phyloP scores from a whole-genome alignment of 1,140 invertebrate species.

The Drosophila bocki region DNA sequence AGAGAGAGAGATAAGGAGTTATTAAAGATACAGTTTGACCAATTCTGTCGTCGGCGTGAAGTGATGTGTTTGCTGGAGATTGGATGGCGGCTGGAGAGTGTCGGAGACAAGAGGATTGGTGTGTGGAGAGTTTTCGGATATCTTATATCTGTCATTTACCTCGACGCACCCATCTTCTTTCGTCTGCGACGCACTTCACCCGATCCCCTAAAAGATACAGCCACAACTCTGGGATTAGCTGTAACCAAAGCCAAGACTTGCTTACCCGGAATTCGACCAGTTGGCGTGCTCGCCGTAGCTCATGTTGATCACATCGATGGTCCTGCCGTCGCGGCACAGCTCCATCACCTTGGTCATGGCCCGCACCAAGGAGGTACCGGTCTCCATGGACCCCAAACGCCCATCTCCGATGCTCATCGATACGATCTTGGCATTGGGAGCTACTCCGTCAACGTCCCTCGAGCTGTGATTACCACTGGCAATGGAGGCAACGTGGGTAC shows the following conservation, averaged over 20 bases:
- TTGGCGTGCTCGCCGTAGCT: constrained; percentile 98
- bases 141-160: constrained; percentile 30
- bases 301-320: constrained; percentile 97
- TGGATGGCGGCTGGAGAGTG: constrained; percentile 16
- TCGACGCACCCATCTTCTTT: constrained; percentile 42
- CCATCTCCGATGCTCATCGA: constrained; percentile 97
- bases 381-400: constrained; percentile 97
- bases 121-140: constrained; percentile 35
- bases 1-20: not conserved
- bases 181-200: constrained; percentile 41
- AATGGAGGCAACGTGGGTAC: constrained; percentile 98
- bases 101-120: constrained; percentile 48
- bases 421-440: constrained; percentile 98
- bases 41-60: not conserved
- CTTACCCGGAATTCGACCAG: constrained; percentile 95
- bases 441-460: constrained; percentile 96
- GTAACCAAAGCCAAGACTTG: constrained; percentile 8
- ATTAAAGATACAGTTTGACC: not conserved
- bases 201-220: constrained; percentile 37
- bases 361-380: constrained; percentile 94
- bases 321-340: constrained; percentile 86
- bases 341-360: constrained; percentile 96
- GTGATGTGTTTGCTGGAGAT: constrained; percentile 6
- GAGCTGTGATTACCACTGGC: constrained; percentile 96
- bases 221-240: constrained; percentile 16